Evolutionary conservation across 2,888 invertebrate genomes (phyloP).

Genomic region (Ischnus inquisitorius): DNA sequence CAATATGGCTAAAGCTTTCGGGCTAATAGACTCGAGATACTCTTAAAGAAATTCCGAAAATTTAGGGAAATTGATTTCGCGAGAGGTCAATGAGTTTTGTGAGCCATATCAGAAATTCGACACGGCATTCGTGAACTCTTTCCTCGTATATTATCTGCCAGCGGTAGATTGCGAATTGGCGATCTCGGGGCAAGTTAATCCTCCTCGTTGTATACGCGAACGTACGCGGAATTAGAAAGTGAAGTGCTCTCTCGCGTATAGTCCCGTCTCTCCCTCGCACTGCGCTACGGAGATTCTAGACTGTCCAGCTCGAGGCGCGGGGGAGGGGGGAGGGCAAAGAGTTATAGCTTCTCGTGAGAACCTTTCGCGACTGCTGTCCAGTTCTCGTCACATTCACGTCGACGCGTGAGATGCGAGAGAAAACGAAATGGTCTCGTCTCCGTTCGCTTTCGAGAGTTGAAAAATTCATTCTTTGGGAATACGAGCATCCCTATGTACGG

Average conservation of each 20-base stretch:
- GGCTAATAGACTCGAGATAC: no score
- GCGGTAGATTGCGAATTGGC: slow-evolving; percentile 55
- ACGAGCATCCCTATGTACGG: no score
- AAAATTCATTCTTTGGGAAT: no score
- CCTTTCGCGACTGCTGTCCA: slow-evolving; percentile 22
- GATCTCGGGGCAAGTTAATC: slow-evolving; percentile 31
- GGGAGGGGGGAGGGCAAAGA: background rate
- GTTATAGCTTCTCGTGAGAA: slow-evolving; percentile 39
- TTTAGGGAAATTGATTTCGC: slow-evolving; percentile 18
- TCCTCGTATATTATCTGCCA: slow-evolving; percentile 30
- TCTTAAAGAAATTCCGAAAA: background rate
- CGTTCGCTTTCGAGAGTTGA: background rate
- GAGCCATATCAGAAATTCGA: slow-evolving; percentile 47
- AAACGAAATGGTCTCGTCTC: background rate
- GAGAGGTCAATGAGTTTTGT: slow-evolving; percentile 24
- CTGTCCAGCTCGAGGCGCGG: slow-evolving; percentile 7
- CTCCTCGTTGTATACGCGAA: slow-evolving; percentile 57
- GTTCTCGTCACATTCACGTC: slow-evolving; percentile 14
- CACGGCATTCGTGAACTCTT: slow-evolving; percentile 34
- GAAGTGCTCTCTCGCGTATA: slow-evolving; percentile 28
- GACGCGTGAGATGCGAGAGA: background rate
- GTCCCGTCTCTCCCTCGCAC: background rate
- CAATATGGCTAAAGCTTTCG: no score
- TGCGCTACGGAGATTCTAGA: background rate
- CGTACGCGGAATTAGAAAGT: slow-evolving; percentile 66